Evolutionary conservation across 2,113 vertebrate species (phyloP).

Genomic region (Laticauda colubrina): DNA sequence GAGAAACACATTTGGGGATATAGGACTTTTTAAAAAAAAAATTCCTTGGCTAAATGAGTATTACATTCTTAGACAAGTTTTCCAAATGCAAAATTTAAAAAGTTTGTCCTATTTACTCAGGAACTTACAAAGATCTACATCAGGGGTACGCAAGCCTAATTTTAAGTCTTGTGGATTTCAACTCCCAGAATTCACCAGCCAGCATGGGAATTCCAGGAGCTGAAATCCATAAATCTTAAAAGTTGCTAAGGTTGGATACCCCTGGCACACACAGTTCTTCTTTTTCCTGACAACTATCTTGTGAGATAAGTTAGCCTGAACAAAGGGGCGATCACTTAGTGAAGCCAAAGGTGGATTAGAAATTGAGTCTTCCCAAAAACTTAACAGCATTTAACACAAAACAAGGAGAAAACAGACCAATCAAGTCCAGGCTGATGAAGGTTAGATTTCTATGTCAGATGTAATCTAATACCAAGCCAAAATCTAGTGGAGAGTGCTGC

Average conservation of each 20-base stretch:
- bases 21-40: not conserved
- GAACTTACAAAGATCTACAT: not conserved
- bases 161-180: not conserved
- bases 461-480: not conserved
- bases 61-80: slow-evolving; percentile 34
- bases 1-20: not conserved
- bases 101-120: not conserved
- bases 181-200: not conserved
- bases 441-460: not conserved
- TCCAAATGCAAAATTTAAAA: not conserved
- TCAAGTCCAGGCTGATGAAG: not conserved
- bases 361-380: not conserved
- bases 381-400: not conserved
- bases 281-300: not conserved
- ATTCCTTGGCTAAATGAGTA: slow-evolving; percentile 48
- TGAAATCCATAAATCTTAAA: not conserved
- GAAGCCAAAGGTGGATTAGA: not conserved
- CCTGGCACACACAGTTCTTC: not conserved
- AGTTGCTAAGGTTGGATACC: not conserved
- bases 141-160: not conserved
- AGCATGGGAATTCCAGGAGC: not conserved
- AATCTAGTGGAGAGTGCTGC: not conserved
- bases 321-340: not conserved
- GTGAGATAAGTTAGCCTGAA: not conserved
- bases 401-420: not conserved